Conservation (phyloP, 2,797 vertebrate species). For the Sphenopsis melanotis region DNA sequence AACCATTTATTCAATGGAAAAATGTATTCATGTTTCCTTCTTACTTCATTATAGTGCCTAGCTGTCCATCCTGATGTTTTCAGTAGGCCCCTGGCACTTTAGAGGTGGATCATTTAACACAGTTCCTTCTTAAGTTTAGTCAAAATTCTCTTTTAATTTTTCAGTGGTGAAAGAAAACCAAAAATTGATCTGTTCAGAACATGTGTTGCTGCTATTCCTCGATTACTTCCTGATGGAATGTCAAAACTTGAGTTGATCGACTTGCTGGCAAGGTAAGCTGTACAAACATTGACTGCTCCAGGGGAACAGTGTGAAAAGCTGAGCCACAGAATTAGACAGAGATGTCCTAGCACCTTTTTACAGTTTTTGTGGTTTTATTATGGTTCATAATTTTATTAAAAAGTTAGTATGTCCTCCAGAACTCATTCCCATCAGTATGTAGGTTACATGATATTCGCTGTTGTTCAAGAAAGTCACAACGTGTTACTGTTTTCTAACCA, state of each 20-base stretch:
- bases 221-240: conserved; percentile 96
- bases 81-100: background rate
- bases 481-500: background rate
- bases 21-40: background rate
- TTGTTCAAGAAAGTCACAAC: background rate
- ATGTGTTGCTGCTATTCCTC: conserved; percentile 95
- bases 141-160: conserved; percentile 49
- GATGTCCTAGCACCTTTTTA: background rate
- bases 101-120: background rate
- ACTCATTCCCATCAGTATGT: background rate
- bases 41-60: background rate
- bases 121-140: background rate
- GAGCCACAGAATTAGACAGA: background rate
- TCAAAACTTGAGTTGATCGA: conserved; percentile 97
- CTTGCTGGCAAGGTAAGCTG: conserved; percentile 88
- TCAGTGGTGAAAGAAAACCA: conserved; percentile 95
- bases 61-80: background rate
- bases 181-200: conserved; percentile 98
- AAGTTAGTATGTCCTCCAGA: background rate
- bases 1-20: background rate
- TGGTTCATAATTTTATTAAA: background rate
- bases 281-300: background rate
- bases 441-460: background rate
- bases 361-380: background rate
- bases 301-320: background rate